Evolutionary conservation across 2,113 vertebrate species (phyloP), one percentile per base, ranked within the genome.

Genomic region (Callipepla californica): DNA sequence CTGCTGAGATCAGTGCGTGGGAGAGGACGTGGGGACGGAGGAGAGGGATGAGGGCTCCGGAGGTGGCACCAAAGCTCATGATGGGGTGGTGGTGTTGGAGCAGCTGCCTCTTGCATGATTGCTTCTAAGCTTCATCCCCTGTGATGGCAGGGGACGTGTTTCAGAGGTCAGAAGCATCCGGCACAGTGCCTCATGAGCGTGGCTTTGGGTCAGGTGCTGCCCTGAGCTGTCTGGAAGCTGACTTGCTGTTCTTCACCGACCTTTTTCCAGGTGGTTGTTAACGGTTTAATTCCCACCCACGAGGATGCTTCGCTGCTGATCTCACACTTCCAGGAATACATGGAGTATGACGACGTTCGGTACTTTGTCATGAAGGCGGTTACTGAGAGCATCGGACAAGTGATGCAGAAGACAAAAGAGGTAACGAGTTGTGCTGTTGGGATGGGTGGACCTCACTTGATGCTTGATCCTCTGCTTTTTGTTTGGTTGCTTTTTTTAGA

Each of bases 281-380:
- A 94, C 20, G 95, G 96, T 83, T 96, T 99, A 42, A 96, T 99
- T 2, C 98, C 98, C 5, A 55, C 70, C 7, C 79, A 96, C 0
- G 96, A 97, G 34, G 98, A 99, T 8, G 97, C 92, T 51, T 94
- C 98, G 0, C 96, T 98, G 53, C 98, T 99, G 22, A 98, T 99
- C 92, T 98, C 98, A 45, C 98, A 98, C 91, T 99, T 99, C 87
- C 98, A 98, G 91, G 98, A 98, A 48, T 99, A 98, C 36, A 88
- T 99, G 55, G 98, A 99, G 45, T 97, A 98, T 5, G 98, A 98
- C 0, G 99, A 99, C 1, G 57, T 99, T 26, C 98, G 99, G 19
- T 99, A 98, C 96, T 99, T 99, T 7, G 96, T 98, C 9, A 99
- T 99, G 97, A 98, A 97, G 90, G 97, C 96, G 0, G 96, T 98